Conservation (phyloP, 2,113 vertebrate genomes). For the Hemicordylus capensis region DNA sequence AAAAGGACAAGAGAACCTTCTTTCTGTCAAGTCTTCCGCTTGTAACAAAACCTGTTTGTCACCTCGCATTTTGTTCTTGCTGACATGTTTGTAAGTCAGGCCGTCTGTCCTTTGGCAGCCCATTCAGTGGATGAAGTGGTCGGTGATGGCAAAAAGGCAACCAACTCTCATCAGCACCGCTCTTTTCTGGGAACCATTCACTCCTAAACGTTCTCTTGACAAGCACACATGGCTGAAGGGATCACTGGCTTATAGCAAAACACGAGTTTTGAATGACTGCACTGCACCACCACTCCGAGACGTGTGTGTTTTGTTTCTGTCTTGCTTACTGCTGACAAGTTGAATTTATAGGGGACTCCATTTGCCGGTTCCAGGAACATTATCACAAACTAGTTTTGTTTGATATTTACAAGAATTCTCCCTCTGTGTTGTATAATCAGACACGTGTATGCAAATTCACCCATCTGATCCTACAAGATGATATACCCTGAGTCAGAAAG, state of each 20-base stretch:
- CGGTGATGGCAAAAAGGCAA: constrained; percentile 79
- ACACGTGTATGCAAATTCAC: constrained; percentile 61
- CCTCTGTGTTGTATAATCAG: constrained; percentile 55
- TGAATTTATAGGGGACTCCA: constrained; percentile 1
- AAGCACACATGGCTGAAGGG: constrained; percentile 32
- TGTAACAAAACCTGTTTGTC: constrained; percentile 64
- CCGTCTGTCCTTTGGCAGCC: constrained; percentile 73
- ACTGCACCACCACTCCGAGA: background rate
- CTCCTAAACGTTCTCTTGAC: constrained; percentile 43
- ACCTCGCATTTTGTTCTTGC: constrained; percentile 69
- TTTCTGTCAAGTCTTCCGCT: constrained; percentile 76
- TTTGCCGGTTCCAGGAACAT: constrained; percentile 40
- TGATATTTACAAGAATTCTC: constrained; percentile 63
- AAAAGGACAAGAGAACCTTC: constrained; percentile 74
- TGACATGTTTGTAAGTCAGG: constrained; percentile 76
- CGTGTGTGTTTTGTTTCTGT: constrained; percentile 13
- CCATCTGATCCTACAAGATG: constrained; percentile 30
- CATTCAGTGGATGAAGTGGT: constrained; percentile 80
- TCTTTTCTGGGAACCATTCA: constrained; percentile 22
- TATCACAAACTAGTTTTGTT: constrained; percentile 48
- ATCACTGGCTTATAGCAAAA: background rate
- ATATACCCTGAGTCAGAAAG: constrained; percentile 51
- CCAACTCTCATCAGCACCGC: constrained; percentile 77
- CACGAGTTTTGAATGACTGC: background rate
- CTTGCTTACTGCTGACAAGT: constrained; percentile 40